Evolutionary conservation across 2,113 vertebrate genomes (phyloP).

Genomic region (Dryoscopus gambensis): DNA sequence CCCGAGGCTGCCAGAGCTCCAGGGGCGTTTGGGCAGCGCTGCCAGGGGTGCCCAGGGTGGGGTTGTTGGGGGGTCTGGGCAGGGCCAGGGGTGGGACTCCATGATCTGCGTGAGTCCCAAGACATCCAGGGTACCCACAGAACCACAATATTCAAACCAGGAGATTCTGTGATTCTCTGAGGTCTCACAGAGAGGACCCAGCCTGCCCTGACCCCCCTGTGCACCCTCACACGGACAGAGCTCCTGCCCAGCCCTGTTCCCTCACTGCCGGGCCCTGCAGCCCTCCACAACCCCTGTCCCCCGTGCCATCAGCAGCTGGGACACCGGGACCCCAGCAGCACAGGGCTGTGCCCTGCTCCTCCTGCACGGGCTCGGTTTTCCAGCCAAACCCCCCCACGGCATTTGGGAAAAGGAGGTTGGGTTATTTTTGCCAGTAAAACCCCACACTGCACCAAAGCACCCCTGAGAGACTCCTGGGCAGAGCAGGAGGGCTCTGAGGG

Average conservation of each 20-base stretch:
- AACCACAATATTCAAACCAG: background rate
- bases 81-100: background rate
- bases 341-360: rapidly evolving
- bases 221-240: background rate
- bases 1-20: background rate
- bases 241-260: background rate
- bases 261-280: background rate
- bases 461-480: background rate
- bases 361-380: rapidly evolving
- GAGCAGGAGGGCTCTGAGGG: background rate
- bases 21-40: background rate
- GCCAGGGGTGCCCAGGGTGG: background rate
- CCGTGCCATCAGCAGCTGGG: background rate
- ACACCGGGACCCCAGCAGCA: background rate
- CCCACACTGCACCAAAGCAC: background rate
- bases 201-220: background rate
- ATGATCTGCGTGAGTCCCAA: background rate
- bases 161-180: background rate
- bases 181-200: background rate
- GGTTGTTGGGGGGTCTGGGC: background rate
- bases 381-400: rapidly evolving
- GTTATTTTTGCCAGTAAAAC: background rate
- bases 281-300: rapidly evolving
- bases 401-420: too few species aligned
- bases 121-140: background rate